phyloP scores from a whole-genome alignment of 2,797 vertebrate genomes.

The Margarornis squamiger region DNA sequence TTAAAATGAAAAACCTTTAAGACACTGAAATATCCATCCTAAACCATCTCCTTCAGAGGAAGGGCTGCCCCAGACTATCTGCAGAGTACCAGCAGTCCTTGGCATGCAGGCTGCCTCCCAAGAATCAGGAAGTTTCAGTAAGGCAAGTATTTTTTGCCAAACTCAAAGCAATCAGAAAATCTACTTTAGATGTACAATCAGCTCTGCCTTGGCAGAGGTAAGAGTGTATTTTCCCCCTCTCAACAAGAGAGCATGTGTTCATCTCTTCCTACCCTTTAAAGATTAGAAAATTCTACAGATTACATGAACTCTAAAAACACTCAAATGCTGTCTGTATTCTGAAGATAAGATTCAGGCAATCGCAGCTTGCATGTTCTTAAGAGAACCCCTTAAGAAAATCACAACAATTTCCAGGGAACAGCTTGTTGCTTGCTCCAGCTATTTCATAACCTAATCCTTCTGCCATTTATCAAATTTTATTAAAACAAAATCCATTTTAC shows the following conservation, averaged over 20 bases:
- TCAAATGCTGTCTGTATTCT: background rate
- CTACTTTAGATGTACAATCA: background rate
- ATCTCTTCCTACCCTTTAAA: background rate
- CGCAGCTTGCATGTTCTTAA: background rate
- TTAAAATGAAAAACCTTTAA: background rate
- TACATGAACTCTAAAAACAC: background rate
- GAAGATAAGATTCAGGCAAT: background rate
- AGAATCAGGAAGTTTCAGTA: background rate
- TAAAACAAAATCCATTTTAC: background rate
- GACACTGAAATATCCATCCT: background rate
- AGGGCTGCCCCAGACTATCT: background rate
- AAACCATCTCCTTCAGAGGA: background rate
- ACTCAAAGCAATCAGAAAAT: background rate
- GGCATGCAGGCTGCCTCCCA: background rate
- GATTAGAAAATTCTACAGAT: background rate
- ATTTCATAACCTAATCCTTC: background rate
- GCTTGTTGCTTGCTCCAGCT: background rate
- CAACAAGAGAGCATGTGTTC: background rate
- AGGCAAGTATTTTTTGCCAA: background rate
- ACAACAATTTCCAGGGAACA: background rate
- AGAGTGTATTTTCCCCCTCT: background rate
- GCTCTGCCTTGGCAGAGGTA: background rate
- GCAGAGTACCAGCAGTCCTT: background rate
- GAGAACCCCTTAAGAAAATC: background rate
- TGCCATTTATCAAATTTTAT: background rate